Evolutionary conservation across 2,888 invertebrate genomes (phyloP).

Genomic region (Drosophila differens): DNA sequence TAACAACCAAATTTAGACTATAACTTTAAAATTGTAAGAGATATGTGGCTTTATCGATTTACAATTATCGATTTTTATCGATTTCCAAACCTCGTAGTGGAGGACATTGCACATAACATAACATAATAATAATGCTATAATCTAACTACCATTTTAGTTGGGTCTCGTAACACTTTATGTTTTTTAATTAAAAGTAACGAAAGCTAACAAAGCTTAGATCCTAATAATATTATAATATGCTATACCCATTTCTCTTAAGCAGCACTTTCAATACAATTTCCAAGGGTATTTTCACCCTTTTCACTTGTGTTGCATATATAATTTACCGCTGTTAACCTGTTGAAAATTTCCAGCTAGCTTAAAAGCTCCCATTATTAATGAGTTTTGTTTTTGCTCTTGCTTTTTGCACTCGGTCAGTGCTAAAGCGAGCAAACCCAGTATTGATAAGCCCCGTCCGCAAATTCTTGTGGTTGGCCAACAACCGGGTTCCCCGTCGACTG

Average conservation of each 20-base stretch:
- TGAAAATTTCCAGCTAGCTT: constrained; percentile 27
- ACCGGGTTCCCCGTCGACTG: background rate
- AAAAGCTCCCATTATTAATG: constrained; percentile 37
- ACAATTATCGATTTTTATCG: background rate
- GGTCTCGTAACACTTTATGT: background rate
- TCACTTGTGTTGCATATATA: constrained; percentile 38
- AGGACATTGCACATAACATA: background rate
- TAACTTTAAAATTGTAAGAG: background rate
- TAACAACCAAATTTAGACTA: background rate
- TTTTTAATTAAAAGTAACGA: background rate
- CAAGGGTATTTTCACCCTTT: constrained; percentile 13
- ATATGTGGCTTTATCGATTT: background rate
- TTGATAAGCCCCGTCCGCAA: constrained; percentile 68
- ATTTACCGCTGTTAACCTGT: constrained; percentile 40
- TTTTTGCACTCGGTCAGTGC: constrained; percentile 6
- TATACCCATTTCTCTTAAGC: background rate
- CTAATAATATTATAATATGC: background rate
- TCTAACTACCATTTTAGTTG: background rate
- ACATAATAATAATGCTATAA: background rate
- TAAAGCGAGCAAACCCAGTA: constrained; percentile 40
- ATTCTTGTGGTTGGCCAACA: constrained; percentile 57
- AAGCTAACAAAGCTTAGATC: background rate
- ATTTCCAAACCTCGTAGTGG: background rate
- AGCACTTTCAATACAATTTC: constrained; percentile 2
- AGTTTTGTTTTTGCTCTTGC: background rate